Evolutionary conservation across 1,140 invertebrate genomes (phyloP), one percentile per base, ranked within the genome.

Genomic region (Zaprionus inermis): DNA sequence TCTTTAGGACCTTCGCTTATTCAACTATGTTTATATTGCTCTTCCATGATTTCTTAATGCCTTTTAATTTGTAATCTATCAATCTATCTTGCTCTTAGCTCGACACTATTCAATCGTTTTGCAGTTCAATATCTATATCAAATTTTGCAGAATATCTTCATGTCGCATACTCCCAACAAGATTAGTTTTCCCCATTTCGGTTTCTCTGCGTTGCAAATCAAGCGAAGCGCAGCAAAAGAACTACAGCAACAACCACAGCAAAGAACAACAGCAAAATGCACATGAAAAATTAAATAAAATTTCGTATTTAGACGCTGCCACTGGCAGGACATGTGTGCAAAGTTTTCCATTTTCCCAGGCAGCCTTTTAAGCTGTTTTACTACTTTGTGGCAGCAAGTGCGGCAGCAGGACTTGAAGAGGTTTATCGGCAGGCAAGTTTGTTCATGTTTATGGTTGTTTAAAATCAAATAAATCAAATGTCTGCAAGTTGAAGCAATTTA

Each of bases 251-350:
- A 34, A 14, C n/a, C 10, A 34, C 28, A 14, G 22, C 10, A 63
- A 9, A 32, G 16, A 52, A 18, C n/a, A 44, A 34, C 14, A 49
- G 38, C 38, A 44, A 16, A 24, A 54, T 44, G 28, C 36, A 57
- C 32, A 69, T 68, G 44, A 51, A 66, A 74, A 69, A 74, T 70
- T 68, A 68, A 73, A 70, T 70, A 74, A 56, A 63, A 70, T 63
- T 69, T 74, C 38, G 36, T 30, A 32, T 22, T 61, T 51, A 46
- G 57, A 58, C 38, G 5, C 28, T 32, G 30, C 30, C 30, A 32
- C 30, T 58, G 52, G 32, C 67, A 49, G 44, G 18, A 75, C 72
- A 75, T 71, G 68, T 75, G 72, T 28, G 16, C n/a, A 36, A 22
- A 59, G 55, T 75, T 46, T 59, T 14, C 28, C 46, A 59, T 46